These are phyloP conservation scores for Nipponia nippon DNA, from an alignment of 2,113 vertebrate genomes.

Conservation along the genomic window DNA sequence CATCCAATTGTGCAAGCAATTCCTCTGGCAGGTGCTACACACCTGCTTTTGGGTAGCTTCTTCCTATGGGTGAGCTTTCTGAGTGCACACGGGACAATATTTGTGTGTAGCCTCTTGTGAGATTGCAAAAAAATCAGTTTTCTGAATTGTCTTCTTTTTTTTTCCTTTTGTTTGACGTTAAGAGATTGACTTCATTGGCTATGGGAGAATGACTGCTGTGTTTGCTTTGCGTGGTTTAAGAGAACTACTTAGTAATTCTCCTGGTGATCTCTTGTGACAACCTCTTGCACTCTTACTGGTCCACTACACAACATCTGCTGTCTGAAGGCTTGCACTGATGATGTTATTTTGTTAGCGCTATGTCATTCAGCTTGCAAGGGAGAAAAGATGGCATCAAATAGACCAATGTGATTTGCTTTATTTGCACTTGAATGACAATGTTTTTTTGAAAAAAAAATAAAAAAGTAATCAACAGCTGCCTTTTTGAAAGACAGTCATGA, in stretches of 20 bases:
- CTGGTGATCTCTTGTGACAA: neutral
- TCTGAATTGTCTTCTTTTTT: neutral
- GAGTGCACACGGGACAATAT: neutral
- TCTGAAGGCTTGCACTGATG: neutral
- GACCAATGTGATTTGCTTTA: neutral
- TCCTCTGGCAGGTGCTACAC: neutral
- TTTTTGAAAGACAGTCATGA: neutral
- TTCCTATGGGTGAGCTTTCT: neutral
- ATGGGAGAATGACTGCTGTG: neutral
- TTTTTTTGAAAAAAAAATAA: neutral
- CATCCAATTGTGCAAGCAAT: neutral
- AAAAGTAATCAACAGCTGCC: neutral
- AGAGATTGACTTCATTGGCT: neutral
- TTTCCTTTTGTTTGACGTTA: neutral
- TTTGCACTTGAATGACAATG: neutral
- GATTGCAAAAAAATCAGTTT: neutral
- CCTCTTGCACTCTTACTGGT: neutral
- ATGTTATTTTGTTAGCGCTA: neutral
- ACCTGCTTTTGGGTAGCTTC: neutral
- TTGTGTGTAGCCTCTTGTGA: neutral
- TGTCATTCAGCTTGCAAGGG: neutral
- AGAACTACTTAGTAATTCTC: neutral
- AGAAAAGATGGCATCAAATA: neutral
- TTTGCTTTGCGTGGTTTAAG: neutral
- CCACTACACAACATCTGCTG: neutral